Percentiles rank a stretch among this genome's conserved stretches.
phyloP scores from a whole-genome alignment of 2,113 vertebrate genomes.

The Alligator sinensis region DNA sequence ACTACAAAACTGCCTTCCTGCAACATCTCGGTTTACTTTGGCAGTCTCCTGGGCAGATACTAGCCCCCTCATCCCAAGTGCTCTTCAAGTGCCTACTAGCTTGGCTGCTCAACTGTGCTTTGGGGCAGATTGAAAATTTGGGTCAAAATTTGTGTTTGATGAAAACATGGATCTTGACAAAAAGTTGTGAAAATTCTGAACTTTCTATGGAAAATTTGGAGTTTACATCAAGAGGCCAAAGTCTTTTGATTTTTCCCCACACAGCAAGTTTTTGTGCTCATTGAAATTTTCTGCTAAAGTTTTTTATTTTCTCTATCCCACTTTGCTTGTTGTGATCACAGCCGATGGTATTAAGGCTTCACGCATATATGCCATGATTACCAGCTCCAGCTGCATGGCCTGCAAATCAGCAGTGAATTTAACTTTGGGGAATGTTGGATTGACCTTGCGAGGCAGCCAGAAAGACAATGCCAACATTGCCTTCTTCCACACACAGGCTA shows the following conservation, averaged over 20 bases:
- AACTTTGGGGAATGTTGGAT: not conserved
- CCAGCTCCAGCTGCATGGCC: not conserved
- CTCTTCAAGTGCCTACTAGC: not conserved
- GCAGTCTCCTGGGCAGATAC: not conserved
- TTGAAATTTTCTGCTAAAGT: not conserved
- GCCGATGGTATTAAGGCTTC: not conserved
- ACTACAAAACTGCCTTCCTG: not conserved
- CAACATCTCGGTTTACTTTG: not conserved
- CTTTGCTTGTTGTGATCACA: not conserved
- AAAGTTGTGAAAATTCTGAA: not conserved
- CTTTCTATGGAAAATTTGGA: not conserved
- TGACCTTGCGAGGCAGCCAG: not conserved
- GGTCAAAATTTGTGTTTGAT: not conserved
- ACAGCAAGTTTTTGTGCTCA: not conserved
- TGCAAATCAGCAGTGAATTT: too few species aligned
- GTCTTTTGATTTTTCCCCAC: rapidly evolving
- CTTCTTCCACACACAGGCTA: not conserved
- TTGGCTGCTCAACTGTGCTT: not conserved
- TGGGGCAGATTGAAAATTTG: not conserved
- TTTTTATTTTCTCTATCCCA: not conserved
- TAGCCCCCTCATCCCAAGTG: not conserved
- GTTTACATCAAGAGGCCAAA: not conserved
- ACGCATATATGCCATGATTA: not conserved
- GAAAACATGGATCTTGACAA: not conserved
- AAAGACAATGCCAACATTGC: not conserved